These are phyloP conservation scores for Apamea sordens DNA, from an alignment of 2,888 invertebrate species.

Conservation along the genomic window DNA sequence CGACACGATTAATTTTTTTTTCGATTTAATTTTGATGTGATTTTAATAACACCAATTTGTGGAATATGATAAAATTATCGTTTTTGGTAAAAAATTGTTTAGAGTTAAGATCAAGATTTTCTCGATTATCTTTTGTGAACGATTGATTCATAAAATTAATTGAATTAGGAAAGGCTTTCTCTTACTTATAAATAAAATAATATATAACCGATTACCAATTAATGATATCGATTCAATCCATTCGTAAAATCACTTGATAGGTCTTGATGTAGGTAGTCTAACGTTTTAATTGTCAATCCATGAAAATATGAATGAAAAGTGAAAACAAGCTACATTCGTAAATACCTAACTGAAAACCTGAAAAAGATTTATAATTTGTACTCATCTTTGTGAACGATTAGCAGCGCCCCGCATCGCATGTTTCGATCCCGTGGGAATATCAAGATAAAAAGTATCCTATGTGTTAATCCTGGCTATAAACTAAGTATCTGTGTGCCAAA, in stretches of 20 bases:
- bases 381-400: not conserved
- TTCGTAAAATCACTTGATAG: too few relatives aligned
- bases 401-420: too few relatives aligned
- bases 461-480: too few relatives aligned
- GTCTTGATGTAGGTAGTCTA: not conserved
- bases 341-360: not conserved
- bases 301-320: not conserved
- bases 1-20: slow-evolving; percentile 3
- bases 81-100: not conserved
- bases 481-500: too few relatives aligned
- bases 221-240: not conserved
- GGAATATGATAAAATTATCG: not conserved
- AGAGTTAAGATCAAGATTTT: slow-evolving; percentile 19
- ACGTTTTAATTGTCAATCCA: slow-evolving; percentile 27
- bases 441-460: too few relatives aligned
- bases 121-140: slow-evolving; percentile 11
- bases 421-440: too few relatives aligned
- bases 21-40: not conserved
- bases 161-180: not conserved
- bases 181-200: not conserved
- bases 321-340: not conserved
- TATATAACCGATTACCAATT: not conserved
- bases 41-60: slow-evolving; percentile 14
- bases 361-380: not conserved
- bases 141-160: not conserved